These are phyloP conservation scores for Eueides isabella DNA, from an alignment of 1,140 invertebrate genomes.

Conservation along the genomic window DNA sequence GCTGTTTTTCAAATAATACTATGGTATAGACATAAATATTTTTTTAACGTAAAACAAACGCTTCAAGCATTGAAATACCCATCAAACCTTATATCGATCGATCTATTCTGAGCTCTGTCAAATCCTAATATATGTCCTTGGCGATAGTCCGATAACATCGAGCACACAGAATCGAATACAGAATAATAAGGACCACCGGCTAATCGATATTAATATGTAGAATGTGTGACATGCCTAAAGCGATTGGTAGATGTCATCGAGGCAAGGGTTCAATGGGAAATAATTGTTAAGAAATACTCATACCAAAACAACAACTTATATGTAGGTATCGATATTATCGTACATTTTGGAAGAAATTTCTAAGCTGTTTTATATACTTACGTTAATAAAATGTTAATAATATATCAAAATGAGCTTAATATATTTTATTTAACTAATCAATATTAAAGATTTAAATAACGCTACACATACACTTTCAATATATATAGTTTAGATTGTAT, in stretches of 20 bases:
- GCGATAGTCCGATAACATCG: conserved; percentile 71
- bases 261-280: conserved; percentile 48
- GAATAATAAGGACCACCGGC: conserved; percentile 68
- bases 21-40: conserved; percentile 30
- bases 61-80: conserved; percentile 65
- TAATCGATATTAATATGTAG: conserved; percentile 52
- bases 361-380: too few species aligned
- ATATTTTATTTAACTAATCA: too few species aligned
- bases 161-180: conserved; percentile 62
- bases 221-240: conserved; percentile 38
- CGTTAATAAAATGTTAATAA: too few species aligned
- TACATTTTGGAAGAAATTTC: too few species aligned
- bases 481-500: too few species aligned
- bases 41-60: conserved; percentile 46
- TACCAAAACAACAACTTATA: too few species aligned
- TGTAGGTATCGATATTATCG: too few species aligned
- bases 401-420: too few species aligned
- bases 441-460: too few species aligned
- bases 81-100: conserved; percentile 57
- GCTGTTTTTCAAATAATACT: background rate
- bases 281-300: too few species aligned
- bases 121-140: conserved; percentile 76
- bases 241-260: conserved; percentile 31
- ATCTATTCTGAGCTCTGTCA: conserved; percentile 71
- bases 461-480: too few species aligned